Evolutionary conservation across 2,113 vertebrate genomes (phyloP).

Genomic region (Serinus canaria): DNA sequence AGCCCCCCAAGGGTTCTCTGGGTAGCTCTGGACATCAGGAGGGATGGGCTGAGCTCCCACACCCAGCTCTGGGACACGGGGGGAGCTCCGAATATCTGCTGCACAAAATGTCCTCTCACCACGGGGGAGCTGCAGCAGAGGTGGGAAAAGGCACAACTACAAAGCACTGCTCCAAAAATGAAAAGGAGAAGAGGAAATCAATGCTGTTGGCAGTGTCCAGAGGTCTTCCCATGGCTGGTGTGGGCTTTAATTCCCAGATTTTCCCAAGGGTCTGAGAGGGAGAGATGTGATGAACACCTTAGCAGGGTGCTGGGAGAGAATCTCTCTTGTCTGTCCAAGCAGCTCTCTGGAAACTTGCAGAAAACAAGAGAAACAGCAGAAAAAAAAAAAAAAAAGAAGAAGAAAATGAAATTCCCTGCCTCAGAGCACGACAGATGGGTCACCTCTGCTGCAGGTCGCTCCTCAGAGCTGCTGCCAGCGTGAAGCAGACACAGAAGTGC

Average conservation of each 20-base stretch:
- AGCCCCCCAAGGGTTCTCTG: too few species aligned
- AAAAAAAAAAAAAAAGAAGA: neutral
- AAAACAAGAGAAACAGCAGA: neutral
- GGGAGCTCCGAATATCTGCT: neutral
- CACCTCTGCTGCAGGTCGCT: neutral
- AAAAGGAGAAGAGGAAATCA: neutral
- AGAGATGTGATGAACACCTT: neutral
- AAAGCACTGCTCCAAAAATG: too few species aligned
- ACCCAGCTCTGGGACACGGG: neutral
- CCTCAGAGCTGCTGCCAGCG: neutral
- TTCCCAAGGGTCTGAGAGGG: neutral
- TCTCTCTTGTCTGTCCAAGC: neutral
- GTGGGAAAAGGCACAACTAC: neutral
- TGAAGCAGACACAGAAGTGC: neutral
- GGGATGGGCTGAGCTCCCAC: too few species aligned
- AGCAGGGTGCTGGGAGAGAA: neutral
- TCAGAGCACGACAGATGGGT: neutral
- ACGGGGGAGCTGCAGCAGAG: neutral
- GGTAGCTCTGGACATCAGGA: too few species aligned
- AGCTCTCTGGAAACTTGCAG: neutral
- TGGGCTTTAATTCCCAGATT: neutral
- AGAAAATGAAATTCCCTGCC: neutral
- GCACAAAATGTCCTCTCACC: neutral
- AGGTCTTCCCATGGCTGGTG: neutral
- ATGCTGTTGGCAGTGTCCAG: neutral